Percentiles rank a stretch among this genome's conserved stretches.
These are phyloP conservation scores for Hirtodrosophila confusa DNA, from an alignment of 2,888 invertebrate species.

Conservation along the genomic window DNA sequence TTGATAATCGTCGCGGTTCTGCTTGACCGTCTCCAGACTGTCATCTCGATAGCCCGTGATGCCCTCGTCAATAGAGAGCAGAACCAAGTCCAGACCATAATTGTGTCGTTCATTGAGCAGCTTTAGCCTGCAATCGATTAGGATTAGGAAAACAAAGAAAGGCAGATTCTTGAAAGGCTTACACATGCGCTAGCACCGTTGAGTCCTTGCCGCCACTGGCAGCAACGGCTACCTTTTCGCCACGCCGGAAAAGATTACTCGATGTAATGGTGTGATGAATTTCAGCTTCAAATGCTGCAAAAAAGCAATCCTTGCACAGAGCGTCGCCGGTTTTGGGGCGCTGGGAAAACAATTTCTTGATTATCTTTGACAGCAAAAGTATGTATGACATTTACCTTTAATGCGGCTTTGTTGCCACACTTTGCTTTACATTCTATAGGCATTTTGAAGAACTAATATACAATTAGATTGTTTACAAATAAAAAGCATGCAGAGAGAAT, in stretches of 20 bases:
- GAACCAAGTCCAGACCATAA: constrained; percentile 94
- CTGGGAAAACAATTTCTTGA: constrained; percentile 14
- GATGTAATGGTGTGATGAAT: constrained; percentile 95
- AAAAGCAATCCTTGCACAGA: constrained; percentile 97
- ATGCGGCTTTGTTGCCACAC: constrained; percentile 90
- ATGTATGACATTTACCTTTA: constrained; percentile 86
- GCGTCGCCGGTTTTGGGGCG: constrained; percentile 96
- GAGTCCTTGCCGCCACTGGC: constrained; percentile 98
- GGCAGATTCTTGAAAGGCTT: constrained; percentile 24
- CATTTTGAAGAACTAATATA: constrained; percentile 85
- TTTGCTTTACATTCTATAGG: constrained; percentile 88
- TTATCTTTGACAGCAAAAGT: not conserved
- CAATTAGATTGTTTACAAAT: constrained; percentile 38
- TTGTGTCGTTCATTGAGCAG: constrained; percentile 94
- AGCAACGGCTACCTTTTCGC: constrained; percentile 95
- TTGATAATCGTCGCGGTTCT: constrained; percentile 96
- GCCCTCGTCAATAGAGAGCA: constrained; percentile 99
- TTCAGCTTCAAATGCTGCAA: constrained; percentile 96
- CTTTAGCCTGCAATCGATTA: constrained; percentile 86
- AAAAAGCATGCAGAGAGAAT: constrained; percentile 30
- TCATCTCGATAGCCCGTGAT: constrained; percentile 98
- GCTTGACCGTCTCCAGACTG: constrained; percentile 97
- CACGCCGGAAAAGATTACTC: constrained; percentile 91
- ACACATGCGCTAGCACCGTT: constrained; percentile 96
- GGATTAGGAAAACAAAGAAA: not conserved